Evolutionary conservation across 2,113 vertebrate genomes (phyloP).

Genomic region (Kryptolebias marmoratus): DNA sequence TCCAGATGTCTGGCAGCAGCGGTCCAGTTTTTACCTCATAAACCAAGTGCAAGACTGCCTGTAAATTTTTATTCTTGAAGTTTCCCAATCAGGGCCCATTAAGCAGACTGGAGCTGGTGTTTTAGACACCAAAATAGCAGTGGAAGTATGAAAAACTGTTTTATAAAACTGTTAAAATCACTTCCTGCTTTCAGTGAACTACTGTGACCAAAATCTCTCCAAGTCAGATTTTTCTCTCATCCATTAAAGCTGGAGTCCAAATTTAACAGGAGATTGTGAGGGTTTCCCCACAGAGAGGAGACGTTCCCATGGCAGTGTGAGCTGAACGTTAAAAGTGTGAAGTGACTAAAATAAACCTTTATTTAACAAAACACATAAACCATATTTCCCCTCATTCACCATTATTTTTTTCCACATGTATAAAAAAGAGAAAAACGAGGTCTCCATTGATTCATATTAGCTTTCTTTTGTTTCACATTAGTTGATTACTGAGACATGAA

Average conservation of each 20-base stretch:
- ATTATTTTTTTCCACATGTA: too few species aligned
- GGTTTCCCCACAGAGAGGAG: constrained; percentile 51
- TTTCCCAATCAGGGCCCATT: constrained; percentile 48
- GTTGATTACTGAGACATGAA: too few species aligned
- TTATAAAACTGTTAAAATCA: constrained; percentile 52
- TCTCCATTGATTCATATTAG: too few species aligned
- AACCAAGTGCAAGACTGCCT: constrained; percentile 8
- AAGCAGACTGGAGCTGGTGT: constrained; percentile 17
- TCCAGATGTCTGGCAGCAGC: constrained; percentile 41
- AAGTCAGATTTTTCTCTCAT: constrained; percentile 55
- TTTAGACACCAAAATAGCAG: constrained; percentile 30
- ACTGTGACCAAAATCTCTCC: constrained; percentile 32
- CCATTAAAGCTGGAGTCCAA: constrained; percentile 61
- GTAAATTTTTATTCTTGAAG: constrained; percentile 38
- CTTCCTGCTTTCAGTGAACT: constrained; percentile 27
- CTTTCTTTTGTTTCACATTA: too few species aligned
- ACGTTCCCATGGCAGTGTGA: too few species aligned
- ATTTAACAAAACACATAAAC: too few species aligned
- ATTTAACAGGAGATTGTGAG: constrained; percentile 61
- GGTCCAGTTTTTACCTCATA: constrained; percentile 26
- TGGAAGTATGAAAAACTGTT: constrained; percentile 34
- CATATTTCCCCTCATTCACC: too few species aligned
- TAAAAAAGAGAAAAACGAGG: too few species aligned
- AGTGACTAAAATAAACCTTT: not conserved
- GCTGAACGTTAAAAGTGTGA: not conserved